These are phyloP conservation scores for Melanogrammus aeglefinus DNA, from an alignment of 2,797 vertebrate species.

Conservation along the genomic window DNA sequence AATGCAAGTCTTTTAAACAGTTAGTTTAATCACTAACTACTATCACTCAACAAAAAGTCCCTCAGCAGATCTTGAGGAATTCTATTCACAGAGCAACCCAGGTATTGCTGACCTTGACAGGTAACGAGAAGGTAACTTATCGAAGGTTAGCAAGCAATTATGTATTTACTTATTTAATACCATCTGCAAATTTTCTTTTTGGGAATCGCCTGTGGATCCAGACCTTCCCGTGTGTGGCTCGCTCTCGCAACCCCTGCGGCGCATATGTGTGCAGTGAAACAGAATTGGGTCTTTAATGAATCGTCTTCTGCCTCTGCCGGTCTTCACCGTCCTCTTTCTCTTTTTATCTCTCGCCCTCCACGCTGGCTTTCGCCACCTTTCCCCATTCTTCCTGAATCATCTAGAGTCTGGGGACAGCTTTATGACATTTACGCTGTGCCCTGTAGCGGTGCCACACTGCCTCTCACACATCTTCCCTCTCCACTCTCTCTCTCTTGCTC, in stretches of 20 bases:
- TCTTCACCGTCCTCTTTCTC: conserved; percentile 28
- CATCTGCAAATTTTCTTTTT: conserved; percentile 14
- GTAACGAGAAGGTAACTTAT: conserved; percentile 17
- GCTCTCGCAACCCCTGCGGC: too few relatives aligned
- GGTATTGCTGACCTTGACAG: conserved; percentile 34
- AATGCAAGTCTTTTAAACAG: too few relatives aligned
- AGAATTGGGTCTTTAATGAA: conserved; percentile 58
- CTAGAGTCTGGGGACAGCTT: conserved; percentile 58
- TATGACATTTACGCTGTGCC: conserved; percentile 63
- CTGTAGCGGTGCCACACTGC: conserved; percentile 30
- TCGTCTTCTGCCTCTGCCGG: conserved; percentile 27
- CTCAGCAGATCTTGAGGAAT: background rate
- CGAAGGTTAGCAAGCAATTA: background rate
- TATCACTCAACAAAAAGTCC: background rate
- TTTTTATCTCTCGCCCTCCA: conserved; percentile 59
- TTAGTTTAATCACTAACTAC: background rate
- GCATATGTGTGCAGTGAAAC: conserved; percentile 57
- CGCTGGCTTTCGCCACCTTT: conserved; percentile 33
- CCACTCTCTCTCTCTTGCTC: conserved; percentile 50
- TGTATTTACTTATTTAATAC: conserved; percentile 16
- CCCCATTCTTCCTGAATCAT: conserved; percentile 50
- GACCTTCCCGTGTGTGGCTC: conserved; percentile 24
- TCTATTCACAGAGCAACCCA: background rate
- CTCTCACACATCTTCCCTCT: conserved; percentile 14
- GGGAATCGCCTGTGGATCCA: conserved; percentile 36